Base-by-base conservation (phyloP, 2,888 invertebrate species). In the Argyresthia albistria region DNA sequence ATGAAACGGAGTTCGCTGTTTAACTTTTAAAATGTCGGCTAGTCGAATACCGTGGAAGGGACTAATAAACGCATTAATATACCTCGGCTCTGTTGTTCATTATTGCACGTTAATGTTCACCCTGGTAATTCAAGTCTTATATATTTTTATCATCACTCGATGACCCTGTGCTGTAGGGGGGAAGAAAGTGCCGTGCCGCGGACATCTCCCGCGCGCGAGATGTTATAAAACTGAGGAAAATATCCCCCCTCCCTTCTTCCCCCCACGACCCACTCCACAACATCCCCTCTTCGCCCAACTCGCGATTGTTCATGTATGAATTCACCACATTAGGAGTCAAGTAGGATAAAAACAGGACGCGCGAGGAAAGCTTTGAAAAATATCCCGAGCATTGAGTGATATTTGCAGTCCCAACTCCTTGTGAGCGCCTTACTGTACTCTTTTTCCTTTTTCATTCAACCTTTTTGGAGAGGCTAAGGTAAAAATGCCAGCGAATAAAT, bases 261-360 rank as follows among this genome's bases (percentile, higher is more conserved):
- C 37, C 10, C 42, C 35, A 2, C 25, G 25, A 25, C 25, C 25
- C 25, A 25, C 25, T 25, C 25, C 39, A 12, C 50, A 56, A 57
- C 56, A 54, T 54, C 58, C 59, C 59, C 63, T 59, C 55, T 54
- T 49, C 51, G 61, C 70, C 76, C 65, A 71, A 72, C 70, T 65
- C 77, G 66, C 81, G 70, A 84, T 88, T 91, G 90, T 89, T 89
- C 90, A 91, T 91, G 90, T 91, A 91, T 91, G 90, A 89, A 91
- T 91, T 90, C 91, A 91, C 89, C 90, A 91, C 91, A 91, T 91
- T 90, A 91, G 78, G 84, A 89, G 89, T 88, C 90, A 89, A 89
- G 89, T 89, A 88, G 88, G 88, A 88, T 88, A 84, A 87, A 86
- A 86, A 86, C 86, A 76, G 78, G 76, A 77, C 78, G 77, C 73